phyloP scores from a whole-genome alignment of 2,113 vertebrate genomes.

The Osmerus eperlanus region DNA sequence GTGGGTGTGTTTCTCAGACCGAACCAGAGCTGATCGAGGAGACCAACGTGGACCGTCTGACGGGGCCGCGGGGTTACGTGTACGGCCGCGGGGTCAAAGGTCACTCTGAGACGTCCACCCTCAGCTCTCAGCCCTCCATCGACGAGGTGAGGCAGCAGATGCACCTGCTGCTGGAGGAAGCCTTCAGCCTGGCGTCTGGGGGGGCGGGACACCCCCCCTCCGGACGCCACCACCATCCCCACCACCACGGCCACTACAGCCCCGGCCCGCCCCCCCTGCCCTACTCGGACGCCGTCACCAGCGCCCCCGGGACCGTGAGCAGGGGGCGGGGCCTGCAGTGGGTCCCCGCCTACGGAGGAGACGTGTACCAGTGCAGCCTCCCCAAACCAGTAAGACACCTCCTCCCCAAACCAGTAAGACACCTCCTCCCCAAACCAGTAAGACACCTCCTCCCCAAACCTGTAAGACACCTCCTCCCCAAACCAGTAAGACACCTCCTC shows the following conservation, averaged over 20 bases:
- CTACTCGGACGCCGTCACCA: constrained; percentile 92
- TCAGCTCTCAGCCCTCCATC: constrained; percentile 98
- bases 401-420: too few species aligned
- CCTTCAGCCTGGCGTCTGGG: constrained; percentile 94
- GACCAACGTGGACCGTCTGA: constrained; percentile 88
- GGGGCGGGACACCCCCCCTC: constrained; percentile 78
- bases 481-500: too few species aligned
- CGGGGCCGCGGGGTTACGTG: constrained; percentile 73
- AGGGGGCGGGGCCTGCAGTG: constrained; percentile 83
- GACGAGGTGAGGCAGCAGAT: constrained; percentile 98
- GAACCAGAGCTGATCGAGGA: constrained; percentile 97
- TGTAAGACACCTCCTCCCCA: too few species aligned
- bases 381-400: constrained; percentile 83
- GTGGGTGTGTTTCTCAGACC: constrained; percentile 70
- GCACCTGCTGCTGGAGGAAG: constrained; percentile 97
- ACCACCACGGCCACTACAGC: constrained; percentile 74
- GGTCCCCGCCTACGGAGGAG: constrained; percentile 89
- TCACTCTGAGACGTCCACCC: constrained; percentile 94
- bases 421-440: too few species aligned
- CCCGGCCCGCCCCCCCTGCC: constrained; percentile 80
- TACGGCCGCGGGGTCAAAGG: constrained; percentile 85
- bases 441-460: too few species aligned
- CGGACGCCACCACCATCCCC: constrained; percentile 70
- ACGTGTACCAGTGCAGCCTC: constrained; percentile 93
- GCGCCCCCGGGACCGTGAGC: constrained; percentile 90